Conservation (phyloP, 1,140 invertebrate species). For the Adoxophyes honmai region DNA sequence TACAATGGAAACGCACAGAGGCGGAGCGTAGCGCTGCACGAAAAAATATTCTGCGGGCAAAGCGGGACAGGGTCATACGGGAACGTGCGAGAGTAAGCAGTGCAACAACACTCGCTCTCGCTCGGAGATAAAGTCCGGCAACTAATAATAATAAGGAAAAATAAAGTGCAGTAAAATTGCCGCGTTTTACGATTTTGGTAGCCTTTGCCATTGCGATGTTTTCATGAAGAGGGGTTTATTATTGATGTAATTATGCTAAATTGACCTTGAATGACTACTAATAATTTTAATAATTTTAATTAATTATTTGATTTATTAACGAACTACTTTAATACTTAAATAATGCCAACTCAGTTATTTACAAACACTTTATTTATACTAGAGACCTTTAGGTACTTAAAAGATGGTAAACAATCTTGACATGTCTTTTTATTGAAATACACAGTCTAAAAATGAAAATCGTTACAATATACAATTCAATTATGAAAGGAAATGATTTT, state of each 20-base stretch:
- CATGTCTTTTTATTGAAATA: too few species aligned
- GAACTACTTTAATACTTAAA: too few species aligned
- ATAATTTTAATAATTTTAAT: too few species aligned
- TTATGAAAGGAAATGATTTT: too few species aligned
- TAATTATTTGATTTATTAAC: too few species aligned
- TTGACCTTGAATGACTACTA: not conserved
- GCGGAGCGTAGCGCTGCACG: slow-evolving; percentile 58
- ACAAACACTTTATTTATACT: too few species aligned
- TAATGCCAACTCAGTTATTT: too few species aligned
- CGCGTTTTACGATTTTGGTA: slow-evolving; percentile 29
- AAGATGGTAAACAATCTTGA: too few species aligned
- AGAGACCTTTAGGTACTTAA: too few species aligned
- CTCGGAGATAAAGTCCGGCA: slow-evolving; percentile 46
- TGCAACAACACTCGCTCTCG: slow-evolving; percentile 25
- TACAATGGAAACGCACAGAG: slow-evolving; percentile 58
- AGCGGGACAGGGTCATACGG: slow-evolving; percentile 34
- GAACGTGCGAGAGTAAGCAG: not conserved
- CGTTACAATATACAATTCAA: too few species aligned
- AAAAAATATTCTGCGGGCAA: slow-evolving; percentile 55
- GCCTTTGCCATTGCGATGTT: slow-evolving; percentile 9
- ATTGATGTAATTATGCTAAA: slow-evolving; percentile 23
- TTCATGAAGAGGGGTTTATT: slow-evolving; percentile 19
- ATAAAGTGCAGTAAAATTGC: slow-evolving; percentile 55
- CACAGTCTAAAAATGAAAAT: too few species aligned
- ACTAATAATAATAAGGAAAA: slow-evolving; percentile 49